Percentiles rank a stretch among this genome's conserved stretches.
Evolutionary conservation across 2,113 vertebrate species (phyloP).

Genomic region (Mormyrus iriodes): DNA sequence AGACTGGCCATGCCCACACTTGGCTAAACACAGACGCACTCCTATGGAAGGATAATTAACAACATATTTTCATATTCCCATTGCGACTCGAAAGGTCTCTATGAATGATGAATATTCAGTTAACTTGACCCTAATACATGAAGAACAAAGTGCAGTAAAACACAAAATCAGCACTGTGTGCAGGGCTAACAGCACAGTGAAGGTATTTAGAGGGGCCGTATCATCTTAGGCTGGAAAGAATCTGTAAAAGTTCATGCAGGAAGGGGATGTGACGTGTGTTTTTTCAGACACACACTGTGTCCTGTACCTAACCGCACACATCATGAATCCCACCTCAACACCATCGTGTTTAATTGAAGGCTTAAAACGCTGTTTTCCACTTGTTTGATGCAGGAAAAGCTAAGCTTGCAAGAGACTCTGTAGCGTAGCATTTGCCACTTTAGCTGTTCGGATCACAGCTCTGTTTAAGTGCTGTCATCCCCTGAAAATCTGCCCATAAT

Average conservation of each 20-base stretch:
- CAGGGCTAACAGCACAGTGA: not conserved
- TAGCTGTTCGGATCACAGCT: not conserved
- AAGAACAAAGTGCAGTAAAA: not conserved
- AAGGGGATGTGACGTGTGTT: not conserved
- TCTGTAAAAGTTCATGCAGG: not conserved
- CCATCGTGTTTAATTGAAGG: not conserved
- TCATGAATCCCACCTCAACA: not conserved
- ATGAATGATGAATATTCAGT: not conserved
- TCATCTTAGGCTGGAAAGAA: not conserved
- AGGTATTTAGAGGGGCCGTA: not conserved
- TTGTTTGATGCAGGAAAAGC: not conserved
- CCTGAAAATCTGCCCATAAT: constrained; percentile 15
- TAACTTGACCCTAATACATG: not conserved
- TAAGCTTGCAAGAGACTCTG: not conserved
- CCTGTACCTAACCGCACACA: not conserved
- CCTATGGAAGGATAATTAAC: not conserved
- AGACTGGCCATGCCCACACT: not conserved
- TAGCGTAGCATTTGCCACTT: not conserved
- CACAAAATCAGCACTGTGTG: not conserved
- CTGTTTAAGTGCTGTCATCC: constrained; percentile 9
- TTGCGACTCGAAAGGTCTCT: not conserved
- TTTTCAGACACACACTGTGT: not conserved
- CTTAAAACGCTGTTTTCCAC: not conserved
- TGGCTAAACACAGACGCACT: not conserved
- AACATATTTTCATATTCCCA: not conserved